These are phyloP conservation scores for Eublepharis macularius DNA, from an alignment of 2,113 vertebrate species.

Conservation along the genomic window DNA sequence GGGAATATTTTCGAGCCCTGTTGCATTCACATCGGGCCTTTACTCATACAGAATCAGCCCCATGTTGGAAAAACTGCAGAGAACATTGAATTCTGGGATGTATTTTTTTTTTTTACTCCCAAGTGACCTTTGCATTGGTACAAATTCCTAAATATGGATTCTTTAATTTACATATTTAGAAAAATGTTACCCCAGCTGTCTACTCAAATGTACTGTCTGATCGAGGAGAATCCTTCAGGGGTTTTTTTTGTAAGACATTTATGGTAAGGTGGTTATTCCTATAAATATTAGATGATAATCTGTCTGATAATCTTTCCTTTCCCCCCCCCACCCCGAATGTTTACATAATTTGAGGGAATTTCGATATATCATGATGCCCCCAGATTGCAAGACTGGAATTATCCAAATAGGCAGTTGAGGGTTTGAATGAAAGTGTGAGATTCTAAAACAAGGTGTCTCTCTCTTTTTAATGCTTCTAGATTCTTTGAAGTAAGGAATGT, in stretches of 20 bases:
- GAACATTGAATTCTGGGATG: conserved; percentile 1
- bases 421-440: neutral
- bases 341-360: neutral
- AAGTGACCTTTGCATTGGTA: neutral
- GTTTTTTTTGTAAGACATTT: neutral
- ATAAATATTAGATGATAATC: neutral
- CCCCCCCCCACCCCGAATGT: neutral
- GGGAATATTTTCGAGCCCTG: too few species aligned
- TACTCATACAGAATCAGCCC: too few species aligned
- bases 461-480: neutral
- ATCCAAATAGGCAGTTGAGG: neutral
- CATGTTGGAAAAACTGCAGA: too few species aligned
- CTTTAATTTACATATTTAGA: too few species aligned
- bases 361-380: neutral
- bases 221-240: neutral
- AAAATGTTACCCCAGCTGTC: too few species aligned
- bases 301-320: too few species aligned
- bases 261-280: neutral
- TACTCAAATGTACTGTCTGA: neutral
- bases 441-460: neutral
- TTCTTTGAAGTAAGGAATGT: neutral
- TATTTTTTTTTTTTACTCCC: neutral
- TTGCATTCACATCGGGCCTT: too few species aligned
- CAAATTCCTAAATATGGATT: neutral
- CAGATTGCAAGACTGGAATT: neutral